Percentiles rank a stretch among this genome's conserved stretches.
Conservation (phyloP, 1,140 invertebrate species). For the Brachionus asplanchnoidis region DNA sequence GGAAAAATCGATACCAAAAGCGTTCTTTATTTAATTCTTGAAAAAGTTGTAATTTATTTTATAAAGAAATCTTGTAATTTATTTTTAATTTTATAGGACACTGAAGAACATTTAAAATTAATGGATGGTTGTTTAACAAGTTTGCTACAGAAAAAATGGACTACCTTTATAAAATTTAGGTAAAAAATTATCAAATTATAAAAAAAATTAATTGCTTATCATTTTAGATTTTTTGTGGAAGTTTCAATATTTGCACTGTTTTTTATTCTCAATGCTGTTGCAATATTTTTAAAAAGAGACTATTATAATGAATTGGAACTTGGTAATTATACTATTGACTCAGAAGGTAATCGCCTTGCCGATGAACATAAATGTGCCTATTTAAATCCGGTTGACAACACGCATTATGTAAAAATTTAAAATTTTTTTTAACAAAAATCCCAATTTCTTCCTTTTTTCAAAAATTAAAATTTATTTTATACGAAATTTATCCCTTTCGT, state of each 20-base stretch:
- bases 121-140: conserved; percentile 90
- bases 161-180: conserved; percentile 85
- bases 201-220: neutral
- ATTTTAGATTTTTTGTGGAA: conserved; percentile 77
- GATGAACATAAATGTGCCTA: conserved; percentile 45
- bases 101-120: conserved; percentile 86
- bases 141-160: conserved; percentile 92
- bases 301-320: conserved; percentile 55
- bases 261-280: conserved; percentile 77
- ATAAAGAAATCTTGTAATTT: neutral
- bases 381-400: conserved; percentile 20
- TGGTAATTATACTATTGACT: conserved; percentile 41
- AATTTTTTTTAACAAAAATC: conserved; percentile 42
- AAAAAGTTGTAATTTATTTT: conserved; percentile 67
- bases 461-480: neutral
- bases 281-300: conserved; percentile 67
- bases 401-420: conserved; percentile 14
- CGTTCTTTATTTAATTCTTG: conserved; percentile 92
- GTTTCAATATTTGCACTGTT: conserved; percentile 83
- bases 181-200: conserved; percentile 47
- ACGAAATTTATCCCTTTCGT: too few species aligned
- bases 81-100: conserved; percentile 65
- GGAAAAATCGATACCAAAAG: conserved; percentile 88
- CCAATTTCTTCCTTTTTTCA: neutral
- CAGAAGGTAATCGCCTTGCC: conserved; percentile 43